Evolutionary conservation across 2,113 vertebrate genomes (phyloP).

Genomic region (Benthochromis sp.): DNA sequence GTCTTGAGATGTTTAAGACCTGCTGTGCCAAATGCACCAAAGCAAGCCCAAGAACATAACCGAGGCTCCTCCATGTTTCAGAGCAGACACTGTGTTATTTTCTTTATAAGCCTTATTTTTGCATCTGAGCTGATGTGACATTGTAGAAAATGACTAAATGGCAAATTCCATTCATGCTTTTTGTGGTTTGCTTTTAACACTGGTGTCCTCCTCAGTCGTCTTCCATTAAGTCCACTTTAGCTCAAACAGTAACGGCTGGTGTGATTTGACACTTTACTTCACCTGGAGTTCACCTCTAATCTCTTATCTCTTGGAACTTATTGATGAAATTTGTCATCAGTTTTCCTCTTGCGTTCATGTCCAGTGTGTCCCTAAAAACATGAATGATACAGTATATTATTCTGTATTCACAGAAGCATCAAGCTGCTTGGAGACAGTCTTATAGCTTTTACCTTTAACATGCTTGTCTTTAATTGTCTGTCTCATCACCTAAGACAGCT

Average conservation of each 20-base stretch:
- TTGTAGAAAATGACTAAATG: fast-evolving
- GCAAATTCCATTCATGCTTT: neutral
- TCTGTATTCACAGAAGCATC: fast-evolving
- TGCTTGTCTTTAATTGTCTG: fast-evolving
- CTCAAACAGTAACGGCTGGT: fast-evolving
- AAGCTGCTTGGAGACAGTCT: fast-evolving
- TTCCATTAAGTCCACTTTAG: fast-evolving
- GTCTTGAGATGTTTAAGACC: fast-evolving
- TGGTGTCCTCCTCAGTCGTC: fast-evolving
- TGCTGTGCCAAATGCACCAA: fast-evolving
- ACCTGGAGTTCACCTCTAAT: fast-evolving
- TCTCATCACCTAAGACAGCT: fast-evolving
- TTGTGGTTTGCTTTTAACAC: fast-evolving
- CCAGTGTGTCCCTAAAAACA: fast-evolving
- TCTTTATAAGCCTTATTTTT: fast-evolving
- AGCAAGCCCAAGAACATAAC: fast-evolving
- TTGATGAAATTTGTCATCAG: fast-evolving
- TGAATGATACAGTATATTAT: fast-evolving
- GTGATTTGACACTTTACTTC: neutral
- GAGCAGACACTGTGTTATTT: fast-evolving
- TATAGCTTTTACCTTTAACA: fast-evolving
- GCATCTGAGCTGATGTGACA: fast-evolving
- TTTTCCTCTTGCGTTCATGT: fast-evolving
- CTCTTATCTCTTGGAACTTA: fast-evolving
- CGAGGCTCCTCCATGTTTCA: fast-evolving